These are phyloP conservation scores for Gnathochromis pfefferi DNA, from an alignment of 2,113 vertebrate genomes.

Conservation along the genomic window DNA sequence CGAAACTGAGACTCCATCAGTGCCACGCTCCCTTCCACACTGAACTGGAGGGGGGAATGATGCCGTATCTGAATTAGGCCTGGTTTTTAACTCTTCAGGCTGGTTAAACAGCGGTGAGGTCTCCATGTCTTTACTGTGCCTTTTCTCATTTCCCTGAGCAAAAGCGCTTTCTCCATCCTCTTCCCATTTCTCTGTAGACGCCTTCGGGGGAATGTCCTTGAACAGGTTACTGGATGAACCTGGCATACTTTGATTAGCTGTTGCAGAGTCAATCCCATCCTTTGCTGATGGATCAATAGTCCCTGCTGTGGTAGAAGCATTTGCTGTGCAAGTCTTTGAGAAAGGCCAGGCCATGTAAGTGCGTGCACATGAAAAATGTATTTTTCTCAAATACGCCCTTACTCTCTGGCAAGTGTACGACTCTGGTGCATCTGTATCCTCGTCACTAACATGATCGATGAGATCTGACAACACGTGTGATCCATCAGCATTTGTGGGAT, in stretches of 20 bases:
- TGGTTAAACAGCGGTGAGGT: background rate
- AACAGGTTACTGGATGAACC: background rate
- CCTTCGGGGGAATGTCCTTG: background rate
- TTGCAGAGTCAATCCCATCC: background rate
- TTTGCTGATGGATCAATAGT: background rate
- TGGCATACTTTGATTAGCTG: background rate
- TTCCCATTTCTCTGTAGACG: background rate
- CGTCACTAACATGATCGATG: background rate
- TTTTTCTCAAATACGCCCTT: background rate
- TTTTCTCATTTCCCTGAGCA: background rate
- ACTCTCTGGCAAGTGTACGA: constrained; percentile 56
- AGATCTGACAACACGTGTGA: background rate
- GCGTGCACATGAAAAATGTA: constrained; percentile 35
- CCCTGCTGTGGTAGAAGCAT: background rate
- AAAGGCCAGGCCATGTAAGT: constrained; percentile 55
- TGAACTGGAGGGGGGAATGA: background rate
- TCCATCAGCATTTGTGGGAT: background rate
- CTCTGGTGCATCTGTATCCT: background rate
- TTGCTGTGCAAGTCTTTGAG: background rate
- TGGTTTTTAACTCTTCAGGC: background rate
- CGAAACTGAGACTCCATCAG: background rate
- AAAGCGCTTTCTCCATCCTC: background rate
- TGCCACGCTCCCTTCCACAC: background rate
- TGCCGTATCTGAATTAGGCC: background rate
- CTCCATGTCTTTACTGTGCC: background rate